These are phyloP conservation scores for Rhaphigaster nebulosa DNA, from an alignment of 2,888 invertebrate species.

Conservation along the genomic window DNA sequence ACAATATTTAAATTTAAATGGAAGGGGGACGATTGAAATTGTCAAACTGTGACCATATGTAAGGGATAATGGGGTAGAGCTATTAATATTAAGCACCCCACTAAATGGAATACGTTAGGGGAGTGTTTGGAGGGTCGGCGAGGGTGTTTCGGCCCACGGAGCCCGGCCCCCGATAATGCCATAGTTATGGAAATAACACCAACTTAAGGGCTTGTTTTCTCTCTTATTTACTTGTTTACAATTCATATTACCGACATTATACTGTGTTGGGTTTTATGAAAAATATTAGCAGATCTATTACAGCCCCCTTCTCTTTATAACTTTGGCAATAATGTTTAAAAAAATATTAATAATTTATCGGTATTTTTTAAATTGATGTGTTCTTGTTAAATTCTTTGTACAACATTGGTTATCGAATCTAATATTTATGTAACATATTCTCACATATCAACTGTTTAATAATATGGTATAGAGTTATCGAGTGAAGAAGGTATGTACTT, in stretches of 20 bases:
- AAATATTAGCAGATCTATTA: not conserved
- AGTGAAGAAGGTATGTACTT: too few species aligned
- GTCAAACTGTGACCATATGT: constrained; percentile 48
- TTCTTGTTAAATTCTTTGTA: too few species aligned
- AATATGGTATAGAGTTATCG: too few species aligned
- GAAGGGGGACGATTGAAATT: constrained; percentile 30
- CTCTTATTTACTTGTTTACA: constrained; percentile 13
- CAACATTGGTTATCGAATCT: too few species aligned
- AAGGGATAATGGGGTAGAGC: not conserved
- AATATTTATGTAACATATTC: too few species aligned
- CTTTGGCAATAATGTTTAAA: not conserved
- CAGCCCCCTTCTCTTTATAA: not conserved
- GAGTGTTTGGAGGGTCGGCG: constrained; percentile 20
- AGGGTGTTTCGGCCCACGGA: constrained; percentile 21
- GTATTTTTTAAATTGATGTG: too few species aligned
- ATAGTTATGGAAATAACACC: constrained; percentile 53
- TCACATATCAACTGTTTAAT: too few species aligned
- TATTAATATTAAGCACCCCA: constrained; percentile 55
- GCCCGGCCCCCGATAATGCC: constrained; percentile 28
- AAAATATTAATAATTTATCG: too few species aligned
- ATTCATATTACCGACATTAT: not conserved
- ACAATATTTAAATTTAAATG: constrained; percentile 42
- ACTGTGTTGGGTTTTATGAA: not conserved
- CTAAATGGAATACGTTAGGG: constrained; percentile 57
- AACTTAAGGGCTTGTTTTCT: constrained; percentile 21